Conservation (phyloP, 2,888 invertebrate species). For the Bruchidius siliquastri region DNA sequence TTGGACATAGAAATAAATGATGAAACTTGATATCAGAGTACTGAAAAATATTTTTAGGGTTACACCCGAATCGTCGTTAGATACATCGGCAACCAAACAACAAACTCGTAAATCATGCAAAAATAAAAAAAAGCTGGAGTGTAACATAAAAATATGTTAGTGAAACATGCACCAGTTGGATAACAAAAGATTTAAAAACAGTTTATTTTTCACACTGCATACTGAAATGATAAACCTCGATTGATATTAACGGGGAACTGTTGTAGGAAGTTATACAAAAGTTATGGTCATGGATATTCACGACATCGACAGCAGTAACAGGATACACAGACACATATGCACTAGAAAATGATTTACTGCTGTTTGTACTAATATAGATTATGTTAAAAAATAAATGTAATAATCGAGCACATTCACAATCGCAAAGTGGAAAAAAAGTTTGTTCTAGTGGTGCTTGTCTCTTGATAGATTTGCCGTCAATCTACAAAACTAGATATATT, state of each 20-base stretch:
- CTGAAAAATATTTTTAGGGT: too few species aligned
- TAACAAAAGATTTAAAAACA: slow-evolving; percentile 17
- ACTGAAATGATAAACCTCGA: neutral
- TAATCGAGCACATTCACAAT: too few species aligned
- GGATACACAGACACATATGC: neutral
- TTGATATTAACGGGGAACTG: neutral
- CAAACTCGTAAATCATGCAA: slow-evolving; percentile 3
- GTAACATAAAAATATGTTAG: neutral
- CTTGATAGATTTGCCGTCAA: too few species aligned
- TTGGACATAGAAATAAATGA: neutral
- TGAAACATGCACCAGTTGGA: slow-evolving; percentile 14
- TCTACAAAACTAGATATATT: too few species aligned
- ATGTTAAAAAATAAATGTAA: too few species aligned
- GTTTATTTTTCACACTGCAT: slow-evolving; percentile 9
- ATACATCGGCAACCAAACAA: neutral
- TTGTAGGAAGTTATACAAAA: neutral
- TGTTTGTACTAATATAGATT: neutral
- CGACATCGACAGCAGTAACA: neutral
- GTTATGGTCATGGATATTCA: neutral
- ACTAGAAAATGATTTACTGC: neutral
- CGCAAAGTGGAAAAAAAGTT: too few species aligned
- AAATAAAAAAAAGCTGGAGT: slow-evolving; percentile 1
- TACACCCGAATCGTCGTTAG: neutral
- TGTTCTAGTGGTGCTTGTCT: too few species aligned
- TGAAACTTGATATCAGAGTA: neutral